These are phyloP conservation scores for Saguinus imperator DNA, from an alignment of 2,113 vertebrate species.

Conservation along the genomic window DNA sequence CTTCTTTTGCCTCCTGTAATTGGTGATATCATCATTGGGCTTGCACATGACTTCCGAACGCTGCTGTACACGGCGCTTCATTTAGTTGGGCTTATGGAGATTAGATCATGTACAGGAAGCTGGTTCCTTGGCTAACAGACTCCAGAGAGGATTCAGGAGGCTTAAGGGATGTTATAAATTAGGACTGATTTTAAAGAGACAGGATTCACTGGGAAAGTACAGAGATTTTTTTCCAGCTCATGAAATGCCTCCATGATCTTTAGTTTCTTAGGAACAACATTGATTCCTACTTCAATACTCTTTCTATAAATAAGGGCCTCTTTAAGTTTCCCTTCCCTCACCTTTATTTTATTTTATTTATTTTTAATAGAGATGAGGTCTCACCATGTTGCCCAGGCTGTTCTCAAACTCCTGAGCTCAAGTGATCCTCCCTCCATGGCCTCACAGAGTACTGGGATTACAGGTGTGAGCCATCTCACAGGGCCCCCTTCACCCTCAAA, in stretches of 20 bases:
- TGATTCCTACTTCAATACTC: background rate
- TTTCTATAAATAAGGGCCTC: slow-evolving; percentile 3
- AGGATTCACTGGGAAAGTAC: slow-evolving; percentile 1
- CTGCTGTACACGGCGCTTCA: slow-evolving; percentile 40
- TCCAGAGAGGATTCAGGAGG: slow-evolving; percentile 25
- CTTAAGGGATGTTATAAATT: slow-evolving; percentile 22
- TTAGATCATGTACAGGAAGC: slow-evolving; percentile 63
- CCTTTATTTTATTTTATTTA: background rate
- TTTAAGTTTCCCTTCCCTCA: background rate
- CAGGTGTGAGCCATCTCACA: background rate
- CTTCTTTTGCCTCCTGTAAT: slow-evolving; percentile 41
- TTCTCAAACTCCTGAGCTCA: background rate
- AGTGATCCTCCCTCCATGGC: background rate
- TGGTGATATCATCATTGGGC: slow-evolving; percentile 67
- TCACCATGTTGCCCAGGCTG: background rate
- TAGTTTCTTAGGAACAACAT: background rate
- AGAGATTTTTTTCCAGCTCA: background rate
- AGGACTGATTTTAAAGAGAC: slow-evolving; percentile 35
- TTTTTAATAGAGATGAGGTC: background rate
- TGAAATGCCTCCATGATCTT: background rate
- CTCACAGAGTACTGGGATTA: background rate
- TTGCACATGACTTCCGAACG: slow-evolving; percentile 50
- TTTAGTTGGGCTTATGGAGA: slow-evolving; percentile 54
- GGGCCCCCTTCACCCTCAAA: no score
- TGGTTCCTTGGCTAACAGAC: slow-evolving; percentile 42